Evolutionary conservation across 2,113 vertebrate species (phyloP).

Genomic region (Pollimyrus isidori): DNA sequence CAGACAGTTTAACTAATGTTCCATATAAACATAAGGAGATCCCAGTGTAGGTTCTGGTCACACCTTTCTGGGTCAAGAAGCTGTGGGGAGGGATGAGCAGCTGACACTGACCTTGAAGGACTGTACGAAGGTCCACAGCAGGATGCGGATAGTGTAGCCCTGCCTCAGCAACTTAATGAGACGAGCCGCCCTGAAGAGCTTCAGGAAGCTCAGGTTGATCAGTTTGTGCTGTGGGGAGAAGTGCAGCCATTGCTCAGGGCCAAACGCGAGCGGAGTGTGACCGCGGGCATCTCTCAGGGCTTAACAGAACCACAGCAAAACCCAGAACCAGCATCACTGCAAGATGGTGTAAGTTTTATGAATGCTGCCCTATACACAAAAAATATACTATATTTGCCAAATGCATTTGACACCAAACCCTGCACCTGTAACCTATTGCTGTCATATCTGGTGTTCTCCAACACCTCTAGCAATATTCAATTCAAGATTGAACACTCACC

Average conservation of each 20-base stretch:
- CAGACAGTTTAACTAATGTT: background rate
- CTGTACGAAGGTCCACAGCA: constrained; percentile 96
- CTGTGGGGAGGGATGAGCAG: fast-evolving
- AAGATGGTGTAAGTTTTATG: background rate
- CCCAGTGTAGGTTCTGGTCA: background rate
- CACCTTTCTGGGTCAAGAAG: background rate
- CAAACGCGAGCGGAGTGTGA: no score
- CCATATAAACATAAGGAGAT: background rate
- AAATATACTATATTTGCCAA: background rate
- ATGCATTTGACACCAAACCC: background rate
- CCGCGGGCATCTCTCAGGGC: background rate
- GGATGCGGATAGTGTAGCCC: constrained; percentile 93
- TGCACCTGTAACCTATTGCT: background rate
- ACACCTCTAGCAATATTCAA: no score
- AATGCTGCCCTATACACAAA: background rate
- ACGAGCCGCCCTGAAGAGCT: constrained; percentile 85
- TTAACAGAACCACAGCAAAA: background rate
- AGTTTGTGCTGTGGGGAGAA: constrained; percentile 73
- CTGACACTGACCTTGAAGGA: constrained; percentile 80
- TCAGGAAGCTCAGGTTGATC: constrained; percentile 91
- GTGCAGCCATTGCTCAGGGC: background rate
- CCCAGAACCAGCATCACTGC: background rate
- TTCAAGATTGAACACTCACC: no score
- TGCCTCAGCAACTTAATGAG: constrained; percentile 92
- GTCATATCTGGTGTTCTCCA: background rate